Percentiles rank a stretch among this genome's conserved stretches.
These are phyloP conservation scores for Alectura lathami DNA, from an alignment of 2,113 vertebrate species.

Conservation along the genomic window DNA sequence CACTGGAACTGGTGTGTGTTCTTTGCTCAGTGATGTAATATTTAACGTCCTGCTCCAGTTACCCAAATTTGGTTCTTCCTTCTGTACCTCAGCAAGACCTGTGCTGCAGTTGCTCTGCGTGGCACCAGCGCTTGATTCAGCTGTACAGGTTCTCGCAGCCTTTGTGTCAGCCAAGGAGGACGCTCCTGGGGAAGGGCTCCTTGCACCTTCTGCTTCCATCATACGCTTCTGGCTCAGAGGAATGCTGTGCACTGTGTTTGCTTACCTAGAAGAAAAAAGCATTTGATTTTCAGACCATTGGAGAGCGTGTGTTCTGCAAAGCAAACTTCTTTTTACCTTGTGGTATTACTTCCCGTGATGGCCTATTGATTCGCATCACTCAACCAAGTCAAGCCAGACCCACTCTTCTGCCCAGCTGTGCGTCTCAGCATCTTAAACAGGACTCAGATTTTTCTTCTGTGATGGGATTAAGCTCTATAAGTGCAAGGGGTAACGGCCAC, in stretches of 20 bases:
- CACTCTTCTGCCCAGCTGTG: background rate
- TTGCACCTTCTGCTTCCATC: background rate
- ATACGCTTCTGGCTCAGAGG: background rate
- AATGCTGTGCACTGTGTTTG: background rate
- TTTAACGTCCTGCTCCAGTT: background rate
- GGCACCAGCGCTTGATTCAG: background rate
- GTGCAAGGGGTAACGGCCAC: too few species aligned
- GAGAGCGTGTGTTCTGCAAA: background rate
- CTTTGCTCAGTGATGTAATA: background rate
- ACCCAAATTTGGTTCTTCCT: background rate
- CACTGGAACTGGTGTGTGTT: background rate
- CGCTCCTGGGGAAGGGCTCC: background rate
- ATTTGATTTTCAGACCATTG: background rate
- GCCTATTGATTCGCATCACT: slow-evolving; percentile 1
- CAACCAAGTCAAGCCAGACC: background rate
- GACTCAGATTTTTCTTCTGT: background rate
- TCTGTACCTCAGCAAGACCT: background rate
- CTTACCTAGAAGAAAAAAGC: background rate
- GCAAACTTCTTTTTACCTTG: background rate
- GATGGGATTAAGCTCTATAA: background rate
- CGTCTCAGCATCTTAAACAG: background rate
- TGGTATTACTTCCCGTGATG: background rate
- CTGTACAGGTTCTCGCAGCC: background rate
- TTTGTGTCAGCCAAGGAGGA: background rate
- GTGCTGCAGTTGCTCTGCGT: background rate